Conservation (phyloP, 2,888 invertebrate genomes). For the Tineola bisselliella region DNA sequence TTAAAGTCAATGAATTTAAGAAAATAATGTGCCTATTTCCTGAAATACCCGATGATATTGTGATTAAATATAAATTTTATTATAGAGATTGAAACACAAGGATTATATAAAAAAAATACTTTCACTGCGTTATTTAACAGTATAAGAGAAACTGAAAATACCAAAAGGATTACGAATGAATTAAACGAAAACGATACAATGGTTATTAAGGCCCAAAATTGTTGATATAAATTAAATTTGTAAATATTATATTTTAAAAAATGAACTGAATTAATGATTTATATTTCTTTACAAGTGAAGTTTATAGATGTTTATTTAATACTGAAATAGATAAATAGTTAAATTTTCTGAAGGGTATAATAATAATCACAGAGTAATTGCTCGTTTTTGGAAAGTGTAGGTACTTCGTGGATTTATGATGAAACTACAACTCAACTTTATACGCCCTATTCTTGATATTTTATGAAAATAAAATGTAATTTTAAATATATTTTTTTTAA, state of each 20-base stretch:
- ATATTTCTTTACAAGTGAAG: too few relatives aligned
- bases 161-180: neutral
- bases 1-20: too few relatives aligned
- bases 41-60: too few relatives aligned
- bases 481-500: too few relatives aligned
- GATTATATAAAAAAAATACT: neutral
- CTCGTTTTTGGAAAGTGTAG: constrained; percentile 8
- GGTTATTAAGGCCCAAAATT: too few relatives aligned
- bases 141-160: neutral
- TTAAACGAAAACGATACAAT: too few relatives aligned
- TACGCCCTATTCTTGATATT: neutral
- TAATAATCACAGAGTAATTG: neutral
- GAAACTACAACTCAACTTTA: neutral
- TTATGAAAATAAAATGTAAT: neutral
- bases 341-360: neutral
- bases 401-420: neutral
- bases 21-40: too few relatives aligned
- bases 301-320: too few relatives aligned
- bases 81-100: neutral
- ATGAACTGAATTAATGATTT: too few relatives aligned
- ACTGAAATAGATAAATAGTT: neutral
- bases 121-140: neutral
- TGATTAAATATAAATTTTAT: neutral
- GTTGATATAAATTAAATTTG: too few relatives aligned
- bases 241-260: too few relatives aligned